These are phyloP conservation scores for Esox niger DNA, from an alignment of 2,113 vertebrate species.

Conservation along the genomic window DNA sequence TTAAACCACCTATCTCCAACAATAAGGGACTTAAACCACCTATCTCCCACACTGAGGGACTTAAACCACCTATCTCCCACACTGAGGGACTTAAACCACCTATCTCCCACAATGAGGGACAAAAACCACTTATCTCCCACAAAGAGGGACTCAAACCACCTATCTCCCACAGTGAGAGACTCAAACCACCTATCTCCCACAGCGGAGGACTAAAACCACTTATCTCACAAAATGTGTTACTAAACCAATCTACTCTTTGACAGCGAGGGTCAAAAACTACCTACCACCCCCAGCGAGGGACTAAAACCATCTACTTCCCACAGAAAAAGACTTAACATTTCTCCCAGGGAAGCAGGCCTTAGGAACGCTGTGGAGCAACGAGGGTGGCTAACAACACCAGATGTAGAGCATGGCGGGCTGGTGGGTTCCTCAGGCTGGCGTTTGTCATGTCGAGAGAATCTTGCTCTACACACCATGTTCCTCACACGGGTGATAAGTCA, in stretches of 20 bases:
- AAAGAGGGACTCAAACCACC: constrained; percentile 4
- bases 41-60: no score
- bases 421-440: constrained; percentile 65
- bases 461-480: constrained; percentile 76
- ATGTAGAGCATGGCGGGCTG: no score
- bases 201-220: background rate
- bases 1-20: constrained; percentile 2
- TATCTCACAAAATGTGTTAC: constrained; percentile 1
- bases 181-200: constrained; percentile 31
- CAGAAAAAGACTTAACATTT: background rate
- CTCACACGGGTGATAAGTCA: constrained; percentile 74
- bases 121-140: constrained; percentile 10
- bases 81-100: no score
- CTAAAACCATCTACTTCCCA: constrained; percentile 13
- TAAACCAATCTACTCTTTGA: no score
- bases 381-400: background rate
- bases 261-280: no score
- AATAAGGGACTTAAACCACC: background rate
- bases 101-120: constrained; percentile 5
- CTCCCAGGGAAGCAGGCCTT: no score
- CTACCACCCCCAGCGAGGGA: constrained; percentile 13
- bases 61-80: no score
- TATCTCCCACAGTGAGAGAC: constrained; percentile 11
- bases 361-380: no score
- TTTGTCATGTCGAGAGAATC: constrained; percentile 74